phyloP scores from a whole-genome alignment of 2,113 vertebrate species.

The Aphyosemion australe region DNA sequence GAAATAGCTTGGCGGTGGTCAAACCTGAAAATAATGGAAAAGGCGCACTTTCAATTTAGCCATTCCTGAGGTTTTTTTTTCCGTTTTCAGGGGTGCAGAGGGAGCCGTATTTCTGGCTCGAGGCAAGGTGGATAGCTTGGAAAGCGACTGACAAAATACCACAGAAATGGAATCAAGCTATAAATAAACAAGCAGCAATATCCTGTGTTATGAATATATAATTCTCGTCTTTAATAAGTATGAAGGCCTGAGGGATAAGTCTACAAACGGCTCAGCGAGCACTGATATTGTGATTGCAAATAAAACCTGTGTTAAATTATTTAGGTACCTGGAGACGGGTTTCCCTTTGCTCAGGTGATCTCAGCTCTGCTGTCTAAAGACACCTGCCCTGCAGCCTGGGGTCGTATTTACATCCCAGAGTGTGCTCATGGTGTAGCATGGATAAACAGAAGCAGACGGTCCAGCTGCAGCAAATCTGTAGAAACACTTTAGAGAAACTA shows the following conservation, averaged over 20 bases:
- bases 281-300: slow-evolving; percentile 81
- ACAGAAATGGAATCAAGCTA: slow-evolving; percentile 86
- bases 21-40: slow-evolving; percentile 84
- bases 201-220: slow-evolving; percentile 94
- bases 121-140: slow-evolving; percentile 84
- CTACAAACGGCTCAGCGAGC: slow-evolving; percentile 85
- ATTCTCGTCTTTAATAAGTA: slow-evolving; percentile 93
- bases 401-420: slow-evolving; percentile 31
- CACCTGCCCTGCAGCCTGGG: slow-evolving; percentile 32
- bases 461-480: background rate
- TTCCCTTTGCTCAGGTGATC: slow-evolving; percentile 51
- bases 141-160: slow-evolving; percentile 90
- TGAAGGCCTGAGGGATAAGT: slow-evolving; percentile 83
- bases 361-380: slow-evolving; percentile 27
- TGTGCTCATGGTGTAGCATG: slow-evolving; percentile 1
- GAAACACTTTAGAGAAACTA: background rate
- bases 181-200: slow-evolving; percentile 97
- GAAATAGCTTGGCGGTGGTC: slow-evolving; percentile 73
- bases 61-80: slow-evolving; percentile 57
- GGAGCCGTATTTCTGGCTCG: slow-evolving; percentile 48
- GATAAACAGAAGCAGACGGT: background rate
- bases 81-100: slow-evolving; percentile 1
- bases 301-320: slow-evolving; percentile 81
- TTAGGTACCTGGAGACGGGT: slow-evolving; percentile 65
- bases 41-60: slow-evolving; percentile 83